Percentiles rank a stretch among this genome's conserved stretches.
Evolutionary conservation across 2,113 vertebrate genomes (phyloP).

Genomic region (Piliocolobus tephrosceles): DNA sequence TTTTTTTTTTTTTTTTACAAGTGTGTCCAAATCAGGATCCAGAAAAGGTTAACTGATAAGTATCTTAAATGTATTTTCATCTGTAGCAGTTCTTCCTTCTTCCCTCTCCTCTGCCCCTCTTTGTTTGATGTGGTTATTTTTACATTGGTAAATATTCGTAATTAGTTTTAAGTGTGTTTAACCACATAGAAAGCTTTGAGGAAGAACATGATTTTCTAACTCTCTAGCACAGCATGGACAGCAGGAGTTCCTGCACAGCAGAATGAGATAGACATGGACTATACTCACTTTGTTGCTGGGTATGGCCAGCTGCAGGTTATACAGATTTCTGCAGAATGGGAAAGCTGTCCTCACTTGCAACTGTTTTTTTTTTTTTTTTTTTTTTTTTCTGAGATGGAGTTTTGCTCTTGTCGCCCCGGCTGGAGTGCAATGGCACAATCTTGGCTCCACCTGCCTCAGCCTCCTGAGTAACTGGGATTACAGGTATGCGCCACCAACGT

Average conservation of each 20-base stretch:
- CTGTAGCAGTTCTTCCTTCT: not conserved
- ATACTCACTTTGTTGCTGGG: not conserved
- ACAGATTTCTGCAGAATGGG: not conserved
- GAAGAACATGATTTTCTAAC: not conserved
- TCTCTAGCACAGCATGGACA: not conserved
- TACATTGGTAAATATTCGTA: not conserved
- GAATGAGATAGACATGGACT: not conserved
- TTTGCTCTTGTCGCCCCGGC: too few relatives aligned
- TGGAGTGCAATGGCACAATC: too few relatives aligned
- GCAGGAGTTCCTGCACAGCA: not conserved
- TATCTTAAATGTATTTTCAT: not conserved
- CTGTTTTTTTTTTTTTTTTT: not conserved
- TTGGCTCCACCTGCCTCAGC: too few relatives aligned
- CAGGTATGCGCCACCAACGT: too few relatives aligned
- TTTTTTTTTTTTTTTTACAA: not conserved
- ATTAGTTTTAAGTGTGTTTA: not conserved
- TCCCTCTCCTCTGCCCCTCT: not conserved
- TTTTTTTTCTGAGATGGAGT: too few relatives aligned
- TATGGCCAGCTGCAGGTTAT: not conserved
- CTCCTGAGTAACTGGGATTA: too few relatives aligned
- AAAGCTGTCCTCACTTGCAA: slow-evolving; percentile 32
- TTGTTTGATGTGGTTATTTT: not conserved
- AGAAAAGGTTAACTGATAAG: not conserved
- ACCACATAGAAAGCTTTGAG: not conserved
- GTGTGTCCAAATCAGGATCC: not conserved